These are phyloP conservation scores for Herpetotheres cachinnans DNA, from an alignment of 2,113 vertebrate genomes.

Conservation along the genomic window DNA sequence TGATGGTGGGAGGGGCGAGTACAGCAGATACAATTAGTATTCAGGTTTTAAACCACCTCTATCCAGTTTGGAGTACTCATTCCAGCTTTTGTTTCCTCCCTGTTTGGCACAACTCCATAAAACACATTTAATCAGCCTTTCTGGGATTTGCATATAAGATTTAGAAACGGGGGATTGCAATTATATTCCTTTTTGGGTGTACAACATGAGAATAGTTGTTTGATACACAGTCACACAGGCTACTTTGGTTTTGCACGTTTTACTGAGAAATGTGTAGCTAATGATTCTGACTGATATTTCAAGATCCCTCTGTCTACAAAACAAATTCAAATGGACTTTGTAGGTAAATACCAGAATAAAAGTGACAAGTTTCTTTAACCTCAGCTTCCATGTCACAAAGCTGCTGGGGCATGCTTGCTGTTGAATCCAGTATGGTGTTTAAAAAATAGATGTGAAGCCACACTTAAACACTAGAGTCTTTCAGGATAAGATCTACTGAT, in stretches of 20 bases:
- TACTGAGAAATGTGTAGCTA: not conserved
- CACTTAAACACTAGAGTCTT: not conserved
- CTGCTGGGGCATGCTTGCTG: not conserved
- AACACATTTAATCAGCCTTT: not conserved
- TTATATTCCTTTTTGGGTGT: not conserved
- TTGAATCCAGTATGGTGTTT: not conserved
- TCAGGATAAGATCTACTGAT: not conserved
- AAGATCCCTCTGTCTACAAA: not conserved
- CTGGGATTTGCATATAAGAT: not conserved
- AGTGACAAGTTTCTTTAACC: not conserved
- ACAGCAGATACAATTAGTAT: not conserved
- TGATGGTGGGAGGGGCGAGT: not conserved
- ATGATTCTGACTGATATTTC: not conserved
- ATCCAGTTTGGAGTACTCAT: not conserved
- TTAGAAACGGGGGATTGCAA: not conserved
- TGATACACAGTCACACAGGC: fast-evolving
- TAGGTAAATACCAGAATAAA: not conserved
- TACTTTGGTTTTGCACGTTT: not conserved
- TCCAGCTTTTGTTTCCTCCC: not conserved
- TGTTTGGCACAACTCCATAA: not conserved
- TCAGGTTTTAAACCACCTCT: not conserved
- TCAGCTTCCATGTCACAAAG: not conserved
- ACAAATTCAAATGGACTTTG: not conserved
- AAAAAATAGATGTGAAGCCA: not conserved
- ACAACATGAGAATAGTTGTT: not conserved